Evolutionary conservation across 2,888 invertebrate genomes (phyloP), one percentile per base, ranked within the genome.

Genomic region (Erynnis tages): DNA sequence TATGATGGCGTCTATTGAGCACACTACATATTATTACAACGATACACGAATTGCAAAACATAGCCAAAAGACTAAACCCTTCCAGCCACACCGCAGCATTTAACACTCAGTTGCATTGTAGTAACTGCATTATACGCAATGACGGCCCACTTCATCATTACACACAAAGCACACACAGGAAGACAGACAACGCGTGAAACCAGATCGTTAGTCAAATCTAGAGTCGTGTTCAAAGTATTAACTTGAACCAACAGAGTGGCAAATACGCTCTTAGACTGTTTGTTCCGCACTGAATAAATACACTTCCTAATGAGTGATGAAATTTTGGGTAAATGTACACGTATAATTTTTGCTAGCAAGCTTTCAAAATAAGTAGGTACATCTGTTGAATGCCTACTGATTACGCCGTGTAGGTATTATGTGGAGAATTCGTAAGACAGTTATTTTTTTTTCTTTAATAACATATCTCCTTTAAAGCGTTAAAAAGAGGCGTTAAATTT

Each of bases 91-190:
- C 40, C 38, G 38, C 38, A 45, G 23, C 30, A 38, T 44, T 40
- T 32, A 29, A 38, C 40, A 46, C 38, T 30, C 43, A 29, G 43
- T 25, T 44, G 50, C 50, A 44, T 44, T 50, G 35, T 44, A 37
- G 23, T 37, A 48, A 35, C 38, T 30, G 48, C 44, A 44, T 44
- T 47, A 48, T 49, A 49, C 11, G 16, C 32, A 34, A 41, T 41
- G 41, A 49, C 41, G 49, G 41, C 41, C 40, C 49, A 49, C 34
- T 49, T 49, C 34, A 41, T 49, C 34, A 49, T 25, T 16, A 38
- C 11, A 11, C 40, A 49, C 49, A 49, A 41, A 34, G 40, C 41
- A 25, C 25, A 47, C 37, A 32, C 40, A 48, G 48, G 48, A 48
- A 48, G 47, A 34, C 44, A 32, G 17, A 38, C 30, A 21, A 16